Evolutionary conservation across 2,113 vertebrate species (phyloP), one percentile per base, ranked within the genome.

Genomic region (Athene cunicularia): DNA sequence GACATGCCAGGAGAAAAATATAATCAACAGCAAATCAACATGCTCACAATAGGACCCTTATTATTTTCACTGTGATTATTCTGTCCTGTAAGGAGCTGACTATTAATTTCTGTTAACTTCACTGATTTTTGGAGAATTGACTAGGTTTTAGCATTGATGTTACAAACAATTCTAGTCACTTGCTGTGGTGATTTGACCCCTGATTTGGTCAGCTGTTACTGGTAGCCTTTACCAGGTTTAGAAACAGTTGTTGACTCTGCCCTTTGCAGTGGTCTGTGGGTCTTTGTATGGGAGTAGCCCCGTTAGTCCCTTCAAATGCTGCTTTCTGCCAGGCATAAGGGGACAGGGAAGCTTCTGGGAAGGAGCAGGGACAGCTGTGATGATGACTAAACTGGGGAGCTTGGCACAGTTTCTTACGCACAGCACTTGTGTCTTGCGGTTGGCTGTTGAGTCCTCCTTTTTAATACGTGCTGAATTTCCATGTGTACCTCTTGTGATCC

Each of bases 381-480:
- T 39, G 53, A 11, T 35, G 50, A 14, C 39, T 72, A 5, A 50
- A 45, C 0, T 52, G 60, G 37, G 19, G 32, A 93, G 53, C 35
- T 72, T 27, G 56, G 17, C 64, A 53, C 12, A 18, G n/a, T 62
- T 91, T 75, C 53, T 27, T 47, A 43, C 5, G 53, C 17, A 16
- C 11, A 6, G 53, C 9, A 16, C 24, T 37, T 3, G 8, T 21
- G 35, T 47, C n/a, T 75, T 52, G 52, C 0, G 0, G 50, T 43
- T 41, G 52, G 21, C 45, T 50, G 35, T 56, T 0, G 1, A 30
- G 39, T 50, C 52, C 58, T 92, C 33, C 80, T 88, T 24, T 82
- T 92, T 5, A 37, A 26, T 43, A 8, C 19, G 24, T 73, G 24
- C 45, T 84, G 66, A 73, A 88, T 82, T 83, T 63, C 83, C 62